A percentile compares a stretch with the other conserved stretches of the same genome.
These are phyloP conservation scores for Burhinus bistriatus DNA, from an alignment of 2,113 vertebrate species.

Conservation along the genomic window DNA sequence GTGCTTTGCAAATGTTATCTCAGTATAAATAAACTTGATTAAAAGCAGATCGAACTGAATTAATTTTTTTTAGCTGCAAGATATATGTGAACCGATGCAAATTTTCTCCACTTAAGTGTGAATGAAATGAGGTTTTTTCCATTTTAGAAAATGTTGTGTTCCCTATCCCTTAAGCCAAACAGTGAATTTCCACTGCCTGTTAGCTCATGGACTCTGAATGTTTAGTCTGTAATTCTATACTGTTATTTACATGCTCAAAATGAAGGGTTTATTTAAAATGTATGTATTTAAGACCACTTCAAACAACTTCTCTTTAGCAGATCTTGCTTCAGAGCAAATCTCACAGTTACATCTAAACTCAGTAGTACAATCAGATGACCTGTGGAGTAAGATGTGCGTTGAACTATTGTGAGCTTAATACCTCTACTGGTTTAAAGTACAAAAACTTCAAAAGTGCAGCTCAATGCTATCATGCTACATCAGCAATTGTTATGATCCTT, in stretches of 20 bases:
- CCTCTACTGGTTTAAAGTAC: background rate
- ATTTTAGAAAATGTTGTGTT: background rate
- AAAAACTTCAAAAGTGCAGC: background rate
- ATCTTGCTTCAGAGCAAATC: constrained; percentile 19
- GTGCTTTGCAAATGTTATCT: constrained; percentile 63
- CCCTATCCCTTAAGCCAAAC: background rate
- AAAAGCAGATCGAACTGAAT: constrained; percentile 22
- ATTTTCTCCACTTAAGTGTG: background rate
- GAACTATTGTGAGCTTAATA: background rate
- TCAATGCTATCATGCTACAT: background rate
- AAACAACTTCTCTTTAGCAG: background rate
- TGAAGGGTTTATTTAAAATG: constrained; percentile 4
- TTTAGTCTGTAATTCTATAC: constrained; percentile 41
- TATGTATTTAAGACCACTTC: constrained; percentile 12
- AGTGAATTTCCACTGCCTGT: constrained; percentile 23
- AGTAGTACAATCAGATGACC: background rate
- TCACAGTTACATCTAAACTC: background rate
- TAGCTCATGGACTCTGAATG: constrained; percentile 18
- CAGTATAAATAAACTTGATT: constrained; percentile 61
- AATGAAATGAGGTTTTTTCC: background rate
- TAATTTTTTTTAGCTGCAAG: background rate
- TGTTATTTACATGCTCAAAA: constrained; percentile 37
- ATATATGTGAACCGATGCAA: background rate
- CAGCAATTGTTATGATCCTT: background rate
- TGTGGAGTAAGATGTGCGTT: background rate